phyloP scores from a whole-genome alignment of 2,888 invertebrate species.

The Epistrophe eligans region DNA sequence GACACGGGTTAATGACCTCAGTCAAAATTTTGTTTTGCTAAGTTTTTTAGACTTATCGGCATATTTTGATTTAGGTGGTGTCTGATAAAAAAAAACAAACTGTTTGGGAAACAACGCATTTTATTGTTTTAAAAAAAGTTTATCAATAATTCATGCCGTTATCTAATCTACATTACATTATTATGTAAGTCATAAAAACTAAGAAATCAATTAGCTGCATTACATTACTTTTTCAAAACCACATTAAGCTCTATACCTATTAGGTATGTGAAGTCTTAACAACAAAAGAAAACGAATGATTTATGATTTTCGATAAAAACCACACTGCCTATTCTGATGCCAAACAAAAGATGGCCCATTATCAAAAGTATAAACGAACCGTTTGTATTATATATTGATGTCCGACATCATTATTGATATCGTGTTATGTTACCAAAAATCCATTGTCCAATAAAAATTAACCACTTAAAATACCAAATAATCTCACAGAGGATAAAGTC shows the following conservation, averaged over 20 bases:
- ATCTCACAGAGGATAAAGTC: slow-evolving; percentile 52
- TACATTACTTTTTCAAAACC: slow-evolving; percentile 8
- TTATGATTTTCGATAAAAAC: slow-evolving; percentile 6
- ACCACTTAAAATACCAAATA: slow-evolving; percentile 63
- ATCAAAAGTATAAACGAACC: neutral
- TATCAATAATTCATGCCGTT: neutral
- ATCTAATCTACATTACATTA: neutral
- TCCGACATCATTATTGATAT: slow-evolving; percentile 48
- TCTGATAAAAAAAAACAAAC: too few relatives aligned
- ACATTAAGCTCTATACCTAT: neutral
- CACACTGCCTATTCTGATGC: neutral
- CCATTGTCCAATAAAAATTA: slow-evolving; percentile 71
- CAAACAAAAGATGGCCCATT: slow-evolving; percentile 7
- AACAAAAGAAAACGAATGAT: slow-evolving; percentile 6
- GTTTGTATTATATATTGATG: slow-evolving; percentile 3
- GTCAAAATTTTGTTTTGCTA: too few relatives aligned
- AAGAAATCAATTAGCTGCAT: slow-evolving; percentile 18
- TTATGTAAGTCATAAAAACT: slow-evolving; percentile 2
- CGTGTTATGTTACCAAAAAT: slow-evolving; percentile 50
- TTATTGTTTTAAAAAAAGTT: neutral
- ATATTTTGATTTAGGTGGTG: too few relatives aligned
- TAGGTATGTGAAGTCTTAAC: neutral
- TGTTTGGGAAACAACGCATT: neutral
- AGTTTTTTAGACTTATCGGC: too few relatives aligned
- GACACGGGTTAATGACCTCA: too few relatives aligned